Evolutionary conservation across 2,797 vertebrate species (phyloP).

Genomic region (Somateria mollissima): DNA sequence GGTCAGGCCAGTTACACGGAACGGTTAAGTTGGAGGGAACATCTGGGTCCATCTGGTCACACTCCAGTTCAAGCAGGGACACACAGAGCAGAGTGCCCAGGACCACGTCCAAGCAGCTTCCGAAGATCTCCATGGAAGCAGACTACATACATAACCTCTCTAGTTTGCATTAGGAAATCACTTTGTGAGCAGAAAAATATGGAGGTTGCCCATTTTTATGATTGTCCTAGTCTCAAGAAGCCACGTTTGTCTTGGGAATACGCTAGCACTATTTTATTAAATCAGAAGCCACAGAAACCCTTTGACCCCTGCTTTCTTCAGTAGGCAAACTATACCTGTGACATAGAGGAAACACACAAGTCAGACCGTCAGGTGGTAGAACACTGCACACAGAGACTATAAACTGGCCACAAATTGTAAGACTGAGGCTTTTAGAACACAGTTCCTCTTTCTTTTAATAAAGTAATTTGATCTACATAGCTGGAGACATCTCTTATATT

Average conservation of each 20-base stretch:
- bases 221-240: not conserved
- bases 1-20: not conserved
- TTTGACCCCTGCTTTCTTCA: not conserved
- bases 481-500: not conserved
- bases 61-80: too few relatives aligned
- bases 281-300: not conserved
- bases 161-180: not conserved
- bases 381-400: not conserved
- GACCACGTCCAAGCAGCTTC: too few relatives aligned
- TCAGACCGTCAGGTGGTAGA: not conserved
- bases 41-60: too few relatives aligned
- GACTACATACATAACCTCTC: too few relatives aligned
- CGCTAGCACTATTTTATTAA: not conserved
- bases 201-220: not conserved
- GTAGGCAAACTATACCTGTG: accelerated
- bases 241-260: not conserved
- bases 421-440: not conserved
- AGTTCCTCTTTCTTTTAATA: not conserved
- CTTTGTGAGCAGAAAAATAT: not conserved
- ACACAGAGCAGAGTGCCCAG: too few relatives aligned
- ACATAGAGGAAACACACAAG: not conserved
- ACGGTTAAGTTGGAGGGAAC: too few relatives aligned
- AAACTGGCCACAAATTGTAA: not conserved
- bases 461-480: not conserved
- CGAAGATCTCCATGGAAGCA: too few relatives aligned